Evolutionary conservation across 2,113 vertebrate species (phyloP).

Genomic region (Sporophila hypoxantha): DNA sequence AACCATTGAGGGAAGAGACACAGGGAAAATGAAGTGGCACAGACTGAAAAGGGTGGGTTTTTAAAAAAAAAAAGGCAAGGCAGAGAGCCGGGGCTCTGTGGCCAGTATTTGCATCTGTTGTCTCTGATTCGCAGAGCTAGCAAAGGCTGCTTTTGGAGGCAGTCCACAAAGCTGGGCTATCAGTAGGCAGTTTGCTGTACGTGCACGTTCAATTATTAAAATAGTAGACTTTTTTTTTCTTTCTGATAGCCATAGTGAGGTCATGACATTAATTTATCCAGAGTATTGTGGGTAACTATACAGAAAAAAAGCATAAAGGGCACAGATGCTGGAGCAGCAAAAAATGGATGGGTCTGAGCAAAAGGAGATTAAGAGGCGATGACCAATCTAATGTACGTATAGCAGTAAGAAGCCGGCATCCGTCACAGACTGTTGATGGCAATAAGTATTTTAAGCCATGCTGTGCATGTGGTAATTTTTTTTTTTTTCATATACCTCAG

Average conservation of each 20-base stretch:
- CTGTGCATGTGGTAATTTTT: conserved; percentile 13
- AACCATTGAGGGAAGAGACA: not conserved
- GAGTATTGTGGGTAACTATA: conserved; percentile 65
- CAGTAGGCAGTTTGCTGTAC: conserved; percentile 61
- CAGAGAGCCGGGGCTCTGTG: conserved; percentile 8
- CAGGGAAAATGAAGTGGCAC: not conserved
- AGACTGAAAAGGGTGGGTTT: not conserved
- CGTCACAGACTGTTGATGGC: conserved; percentile 37
- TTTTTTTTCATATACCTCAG: conserved; percentile 3
- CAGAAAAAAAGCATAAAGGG: conserved; percentile 57
- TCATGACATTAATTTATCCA: conserved; percentile 72
- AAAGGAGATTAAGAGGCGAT: conserved; percentile 61
- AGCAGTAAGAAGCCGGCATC: conserved; percentile 43
- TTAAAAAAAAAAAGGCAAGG: not conserved
- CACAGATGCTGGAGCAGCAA: conserved; percentile 60
- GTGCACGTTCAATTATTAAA: conserved; percentile 69
- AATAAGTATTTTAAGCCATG: conserved; percentile 50
- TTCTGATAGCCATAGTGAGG: conserved; percentile 64
- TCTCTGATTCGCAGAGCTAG: conserved; percentile 52
- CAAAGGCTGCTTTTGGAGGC: conserved; percentile 26
- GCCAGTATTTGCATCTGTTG: conserved; percentile 55
- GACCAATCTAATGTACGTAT: conserved; percentile 48
- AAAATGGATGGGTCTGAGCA: conserved; percentile 57
- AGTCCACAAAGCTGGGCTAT: conserved; percentile 42
- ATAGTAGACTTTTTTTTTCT: conserved; percentile 54